Base-by-base conservation (phyloP, 2,888 invertebrate species). In the Pseudanteris insignis region DNA sequence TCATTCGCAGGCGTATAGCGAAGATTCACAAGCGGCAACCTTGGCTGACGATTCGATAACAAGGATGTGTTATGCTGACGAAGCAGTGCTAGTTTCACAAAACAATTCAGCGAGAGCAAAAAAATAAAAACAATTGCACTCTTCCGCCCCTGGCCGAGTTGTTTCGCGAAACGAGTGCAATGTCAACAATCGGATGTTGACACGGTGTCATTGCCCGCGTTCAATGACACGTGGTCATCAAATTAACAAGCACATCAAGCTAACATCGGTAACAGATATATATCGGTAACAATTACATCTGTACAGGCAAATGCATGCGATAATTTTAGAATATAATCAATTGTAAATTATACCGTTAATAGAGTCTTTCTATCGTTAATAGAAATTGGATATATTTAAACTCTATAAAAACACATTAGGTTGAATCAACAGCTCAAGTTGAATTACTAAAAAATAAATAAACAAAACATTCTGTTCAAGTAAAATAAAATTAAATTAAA, bases 61-160 rank as follows among this genome's bases (percentile, higher is more conserved):
- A 75, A 75, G 74, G 74, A 76, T 76, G 66, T 70, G 68, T 75
- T 66, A 38, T 71, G 76, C 76, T 76, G 76, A 77, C 74, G 50
- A 33, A 12, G 72, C 74, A 70, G 21, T 53, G 44, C 62, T 72
- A 64, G 65, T 51, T 67, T 67, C 66, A 67, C 65, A 66, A 51
- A 67, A 50, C 64, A 6, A 34, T 51, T 29, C 44, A 47, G 44
- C 44, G 29, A 46, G 34, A 8, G 18, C 50, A 33, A 54, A 54
- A 50, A 34, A 38, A 30, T 47, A n/a, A n/a, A n/a, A n/a, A 43
- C 24, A 24, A 32, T 32, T 41, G 7, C 18, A 10, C 34, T 44
- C 53, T 40, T 58, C 54, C 54, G 47, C 36, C 12, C 25, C 3
- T 26, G 48, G 28, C 24, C 41, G 26, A 44, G 25, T 33, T 53